These are phyloP conservation scores for Sardinella longiceps DNA, from an alignment of 2,797 vertebrate genomes.

Conservation along the genomic window DNA sequence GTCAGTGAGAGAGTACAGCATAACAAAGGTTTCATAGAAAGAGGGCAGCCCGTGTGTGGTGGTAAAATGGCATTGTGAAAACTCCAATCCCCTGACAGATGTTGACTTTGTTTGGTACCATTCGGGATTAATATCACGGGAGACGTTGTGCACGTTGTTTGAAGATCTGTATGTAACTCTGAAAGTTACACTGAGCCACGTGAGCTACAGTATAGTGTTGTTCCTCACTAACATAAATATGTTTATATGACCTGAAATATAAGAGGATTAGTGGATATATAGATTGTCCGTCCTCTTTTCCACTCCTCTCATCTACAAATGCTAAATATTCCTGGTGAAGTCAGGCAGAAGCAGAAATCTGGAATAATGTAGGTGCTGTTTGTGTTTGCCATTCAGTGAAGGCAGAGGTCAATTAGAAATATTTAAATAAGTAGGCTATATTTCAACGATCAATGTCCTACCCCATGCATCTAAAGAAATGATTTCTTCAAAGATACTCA, in stretches of 20 bases:
- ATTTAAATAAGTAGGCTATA: too few species aligned
- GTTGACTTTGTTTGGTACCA: constrained; percentile 45
- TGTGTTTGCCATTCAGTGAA: not conserved
- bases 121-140: constrained; percentile 52
- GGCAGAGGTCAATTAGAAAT: too few species aligned
- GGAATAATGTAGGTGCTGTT: not conserved
- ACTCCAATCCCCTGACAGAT: constrained; percentile 53
- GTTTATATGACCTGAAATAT: not conserved
- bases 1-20: not conserved
- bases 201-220: not conserved
- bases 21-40: not conserved
- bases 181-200: not conserved
- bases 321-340: not conserved
- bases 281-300: not conserved
- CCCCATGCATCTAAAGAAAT: too few species aligned
- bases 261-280: not conserved
- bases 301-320: not conserved
- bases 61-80: not conserved
- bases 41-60: not conserved
- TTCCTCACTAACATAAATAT: not conserved
- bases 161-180: not conserved
- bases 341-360: not conserved
- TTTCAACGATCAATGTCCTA: too few species aligned
- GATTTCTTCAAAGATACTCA: too few species aligned
- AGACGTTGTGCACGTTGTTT: not conserved